Evolutionary conservation across 2,888 invertebrate genomes (phyloP), one percentile per base, ranked within the genome.

Genomic region (Danaus chrysippus): DNA sequence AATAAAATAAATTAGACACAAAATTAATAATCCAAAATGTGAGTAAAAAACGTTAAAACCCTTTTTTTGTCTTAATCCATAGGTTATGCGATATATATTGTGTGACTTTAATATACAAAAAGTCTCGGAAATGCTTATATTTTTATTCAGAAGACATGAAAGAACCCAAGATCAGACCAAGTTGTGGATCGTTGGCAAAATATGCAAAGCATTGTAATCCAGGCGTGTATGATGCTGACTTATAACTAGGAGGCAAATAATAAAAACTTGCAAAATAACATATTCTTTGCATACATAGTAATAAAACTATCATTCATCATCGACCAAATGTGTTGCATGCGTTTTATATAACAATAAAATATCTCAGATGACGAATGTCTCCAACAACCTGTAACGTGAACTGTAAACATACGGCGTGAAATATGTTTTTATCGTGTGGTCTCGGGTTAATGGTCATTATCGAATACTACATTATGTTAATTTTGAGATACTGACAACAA

Each of bases 381-480:
- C 76, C 84, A 79, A 80, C 76, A 78, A 86, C 83, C 88, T 88
- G 88, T 70, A 88, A 87, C 79, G 79, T 84, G 83, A 65, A 81
- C 73, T 75, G 79, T 81, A 80, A 81, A 84, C 75, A 76, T 79
- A 86, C 84, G 84, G 80, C 82, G 69, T 67, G 59, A 67, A 61
- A 62, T 62, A 61, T 66, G 65, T 70, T 68, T 79, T 80, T 81
- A 85, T 58, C 81, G 80, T 91, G 90, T 91, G 91, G 91, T 91
- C 91, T 91, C 91, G 75, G 79, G 90, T 91, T 91, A 91, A 90
- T 88, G 76, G 73, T 82, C 86, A 77, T 86, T 85, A 86, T 82
- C 82, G 78, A 84, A 79, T 73, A 75, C 86, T 88, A 88, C 84
- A 71, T 75, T 72, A 73, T 85, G 88, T 89, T 90, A 89, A 90